Percentiles rank a stretch among this genome's conserved stretches.
Conservation (phyloP, 2,797 vertebrate genomes). For the Echiichthys vipera region DNA sequence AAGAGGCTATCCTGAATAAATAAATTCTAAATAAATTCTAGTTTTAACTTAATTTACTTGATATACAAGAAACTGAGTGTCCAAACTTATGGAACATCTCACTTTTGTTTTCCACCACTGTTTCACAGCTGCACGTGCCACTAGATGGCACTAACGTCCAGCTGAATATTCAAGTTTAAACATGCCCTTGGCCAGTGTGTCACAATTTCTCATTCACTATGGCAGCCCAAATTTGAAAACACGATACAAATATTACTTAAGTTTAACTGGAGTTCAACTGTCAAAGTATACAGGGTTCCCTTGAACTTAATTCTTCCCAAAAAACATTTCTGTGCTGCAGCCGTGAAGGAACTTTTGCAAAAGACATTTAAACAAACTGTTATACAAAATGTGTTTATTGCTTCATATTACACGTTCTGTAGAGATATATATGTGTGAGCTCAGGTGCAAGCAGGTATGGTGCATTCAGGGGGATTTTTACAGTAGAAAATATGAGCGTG, state of each 20-base stretch:
- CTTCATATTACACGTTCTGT: background rate
- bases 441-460: background rate
- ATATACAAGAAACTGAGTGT: background rate
- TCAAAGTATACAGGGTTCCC: background rate
- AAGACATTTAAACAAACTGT: no score
- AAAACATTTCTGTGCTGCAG: background rate
- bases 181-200: background rate
- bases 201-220: background rate
- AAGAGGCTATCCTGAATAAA: no score
- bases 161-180: background rate
- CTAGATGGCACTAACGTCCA: slow-evolving; percentile 11
- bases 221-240: background rate
- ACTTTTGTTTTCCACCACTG: background rate
- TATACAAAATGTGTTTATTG: background rate
- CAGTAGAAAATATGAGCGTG: no score
- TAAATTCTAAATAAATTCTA: no score
- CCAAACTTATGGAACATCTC: background rate
- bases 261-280: background rate
- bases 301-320: background rate
- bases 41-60: background rate
- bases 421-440: background rate
- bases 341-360: background rate
- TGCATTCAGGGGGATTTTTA: background rate
- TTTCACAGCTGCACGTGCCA: background rate
- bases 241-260: background rate